Evolutionary conservation across 2,888 invertebrate species (phyloP).

Genomic region (Melitaea athalia): DNA sequence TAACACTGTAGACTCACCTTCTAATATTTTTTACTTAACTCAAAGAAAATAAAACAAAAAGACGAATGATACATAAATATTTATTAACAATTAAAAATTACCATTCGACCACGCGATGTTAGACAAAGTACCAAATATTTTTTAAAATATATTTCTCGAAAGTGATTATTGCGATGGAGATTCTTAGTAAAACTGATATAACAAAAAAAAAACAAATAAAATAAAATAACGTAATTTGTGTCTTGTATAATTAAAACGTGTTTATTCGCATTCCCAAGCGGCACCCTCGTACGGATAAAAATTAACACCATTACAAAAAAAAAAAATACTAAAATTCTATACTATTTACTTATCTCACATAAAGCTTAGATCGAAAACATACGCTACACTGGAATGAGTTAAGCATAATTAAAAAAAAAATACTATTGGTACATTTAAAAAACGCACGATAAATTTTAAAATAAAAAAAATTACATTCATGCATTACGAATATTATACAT

Average conservation of each 20-base stretch:
- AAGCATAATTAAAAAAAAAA: slow-evolving; percentile 63
- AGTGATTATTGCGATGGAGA: slow-evolving; percentile 58
- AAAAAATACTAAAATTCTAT: slow-evolving; percentile 65
- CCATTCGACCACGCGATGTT: slow-evolving; percentile 61
- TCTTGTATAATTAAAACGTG: slow-evolving; percentile 46
- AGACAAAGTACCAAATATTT: slow-evolving; percentile 55
- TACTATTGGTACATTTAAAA: slow-evolving; percentile 46
- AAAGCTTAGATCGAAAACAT: slow-evolving; percentile 71
- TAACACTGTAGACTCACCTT: slow-evolving; percentile 76
- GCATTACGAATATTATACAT: slow-evolving; percentile 42
- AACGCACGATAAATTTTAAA: slow-evolving; percentile 35
- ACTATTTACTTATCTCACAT: slow-evolving; percentile 65
- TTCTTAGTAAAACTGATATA: slow-evolving; percentile 41
- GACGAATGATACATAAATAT: slow-evolving; percentile 75
- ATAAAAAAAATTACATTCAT: slow-evolving; percentile 47
- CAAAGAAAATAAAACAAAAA: slow-evolving; percentile 67
- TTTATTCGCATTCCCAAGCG: slow-evolving; percentile 63
- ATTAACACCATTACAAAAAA: slow-evolving; percentile 56
- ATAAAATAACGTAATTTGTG: slow-evolving; percentile 39
- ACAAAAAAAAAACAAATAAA: slow-evolving; percentile 31
- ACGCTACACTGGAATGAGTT: slow-evolving; percentile 77
- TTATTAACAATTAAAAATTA: slow-evolving; percentile 78
- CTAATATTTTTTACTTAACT: slow-evolving; percentile 20
- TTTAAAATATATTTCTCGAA: slow-evolving; percentile 43
- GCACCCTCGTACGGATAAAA: slow-evolving; percentile 67